Conservation (phyloP, 1,140 invertebrate genomes). For the Bacillus rossius region DNA sequence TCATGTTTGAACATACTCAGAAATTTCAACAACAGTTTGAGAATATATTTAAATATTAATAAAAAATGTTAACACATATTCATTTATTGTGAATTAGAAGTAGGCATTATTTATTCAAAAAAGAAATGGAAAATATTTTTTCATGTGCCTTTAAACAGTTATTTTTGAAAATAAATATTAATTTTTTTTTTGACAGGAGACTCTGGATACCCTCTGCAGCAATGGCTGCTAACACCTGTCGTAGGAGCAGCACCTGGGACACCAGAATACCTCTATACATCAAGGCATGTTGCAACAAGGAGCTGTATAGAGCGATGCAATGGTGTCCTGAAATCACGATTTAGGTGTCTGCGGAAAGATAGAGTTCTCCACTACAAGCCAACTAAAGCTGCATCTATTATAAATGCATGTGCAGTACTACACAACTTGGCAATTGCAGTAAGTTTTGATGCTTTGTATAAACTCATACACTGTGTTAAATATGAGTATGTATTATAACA, state of each 20-base stretch:
- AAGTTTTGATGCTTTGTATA: background rate
- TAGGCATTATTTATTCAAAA: too few relatives aligned
- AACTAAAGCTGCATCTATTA: slow-evolving; percentile 34
- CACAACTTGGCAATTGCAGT: slow-evolving; percentile 26
- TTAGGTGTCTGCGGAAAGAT: slow-evolving; percentile 35
- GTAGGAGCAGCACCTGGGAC: background rate
- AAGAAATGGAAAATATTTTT: too few relatives aligned
- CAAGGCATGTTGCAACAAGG: background rate
- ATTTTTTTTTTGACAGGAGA: background rate
- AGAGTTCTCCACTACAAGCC: slow-evolving; percentile 37
- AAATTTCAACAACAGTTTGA: too few relatives aligned
- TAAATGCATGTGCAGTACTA: slow-evolving; percentile 38
- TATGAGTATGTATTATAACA: too few relatives aligned
- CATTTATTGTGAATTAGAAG: too few relatives aligned
- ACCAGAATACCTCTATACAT: background rate
- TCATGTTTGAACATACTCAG: too few relatives aligned
- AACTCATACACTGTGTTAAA: too few relatives aligned
- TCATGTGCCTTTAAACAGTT: too few relatives aligned
- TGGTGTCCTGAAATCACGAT: slow-evolving; percentile 35
- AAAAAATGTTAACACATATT: too few relatives aligned
- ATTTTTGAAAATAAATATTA: background rate
- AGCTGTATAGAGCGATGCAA: slow-evolving; percentile 31
- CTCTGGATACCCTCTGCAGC: background rate
- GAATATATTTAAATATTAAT: too few relatives aligned
- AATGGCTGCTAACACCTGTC: background rate